A percentile compares a stretch with the other conserved stretches of the same genome.
These are phyloP conservation scores for Notocelia uddmanniana DNA, from an alignment of 2,888 invertebrate species.

Conservation along the genomic window DNA sequence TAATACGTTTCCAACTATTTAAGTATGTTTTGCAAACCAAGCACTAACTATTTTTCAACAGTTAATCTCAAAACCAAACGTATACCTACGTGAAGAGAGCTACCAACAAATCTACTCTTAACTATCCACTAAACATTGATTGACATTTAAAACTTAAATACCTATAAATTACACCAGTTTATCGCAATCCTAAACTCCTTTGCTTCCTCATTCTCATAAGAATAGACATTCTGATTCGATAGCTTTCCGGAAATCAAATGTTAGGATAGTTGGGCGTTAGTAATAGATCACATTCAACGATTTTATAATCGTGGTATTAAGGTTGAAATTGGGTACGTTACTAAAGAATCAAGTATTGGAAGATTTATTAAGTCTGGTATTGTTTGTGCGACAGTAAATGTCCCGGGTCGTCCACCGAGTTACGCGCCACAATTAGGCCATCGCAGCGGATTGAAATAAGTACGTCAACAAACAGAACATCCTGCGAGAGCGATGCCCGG, in stretches of 20 bases:
- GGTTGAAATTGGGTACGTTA: constrained; percentile 51
- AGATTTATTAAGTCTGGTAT: constrained; percentile 74
- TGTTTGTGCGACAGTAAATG: constrained; percentile 73
- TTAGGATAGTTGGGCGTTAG: constrained; percentile 49
- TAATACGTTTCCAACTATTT: background rate
- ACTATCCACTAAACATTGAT: constrained; percentile 31
- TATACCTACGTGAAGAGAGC: constrained; percentile 10
- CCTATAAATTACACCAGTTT: constrained; percentile 55
- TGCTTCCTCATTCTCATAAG: constrained; percentile 63
- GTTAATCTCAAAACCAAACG: constrained; percentile 17
- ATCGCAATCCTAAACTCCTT: constrained; percentile 57
- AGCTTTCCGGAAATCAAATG: constrained; percentile 70
- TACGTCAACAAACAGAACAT: constrained; percentile 75
- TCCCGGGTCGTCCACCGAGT: constrained; percentile 65
- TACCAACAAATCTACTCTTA: constrained; percentile 40
- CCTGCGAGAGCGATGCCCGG: constrained; percentile 73
- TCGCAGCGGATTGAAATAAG: constrained; percentile 62
- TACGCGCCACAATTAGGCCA: constrained; percentile 75
- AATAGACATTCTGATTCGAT: constrained; percentile 66
- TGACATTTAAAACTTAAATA: constrained; percentile 46
- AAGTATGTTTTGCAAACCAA: background rate
- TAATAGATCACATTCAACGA: constrained; percentile 33
- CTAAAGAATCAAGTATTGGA: constrained; percentile 30
- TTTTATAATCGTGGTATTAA: constrained; percentile 30
- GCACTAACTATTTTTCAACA: background rate